These are phyloP conservation scores for Gobionotothen gibberifrons DNA, from an alignment of 2,797 vertebrate species.

Conservation along the genomic window DNA sequence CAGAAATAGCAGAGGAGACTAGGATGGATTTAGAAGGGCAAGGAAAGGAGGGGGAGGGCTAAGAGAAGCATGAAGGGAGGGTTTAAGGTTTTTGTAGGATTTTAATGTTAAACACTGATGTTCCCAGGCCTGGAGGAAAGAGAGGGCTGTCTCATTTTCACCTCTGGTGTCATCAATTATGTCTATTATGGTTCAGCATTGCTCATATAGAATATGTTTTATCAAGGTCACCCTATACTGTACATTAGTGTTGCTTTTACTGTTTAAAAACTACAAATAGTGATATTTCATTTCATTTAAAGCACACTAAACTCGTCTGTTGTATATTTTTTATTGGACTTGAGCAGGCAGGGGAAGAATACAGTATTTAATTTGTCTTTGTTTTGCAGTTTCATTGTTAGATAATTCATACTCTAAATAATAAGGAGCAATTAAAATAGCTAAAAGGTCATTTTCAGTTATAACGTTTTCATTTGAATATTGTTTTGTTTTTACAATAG, in stretches of 20 bases:
- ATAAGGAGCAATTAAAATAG: neutral
- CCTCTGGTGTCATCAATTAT: constrained; percentile 35
- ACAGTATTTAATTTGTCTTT: neutral
- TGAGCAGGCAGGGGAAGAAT: neutral
- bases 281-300: neutral
- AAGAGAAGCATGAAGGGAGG: constrained; percentile 31
- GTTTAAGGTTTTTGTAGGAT: constrained; percentile 52
- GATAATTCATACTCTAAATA: neutral
- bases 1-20: constrained; percentile 67
- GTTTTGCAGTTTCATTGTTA: neutral
- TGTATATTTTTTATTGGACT: neutral
- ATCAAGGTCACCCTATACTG: constrained; percentile 21
- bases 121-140: constrained; percentile 41
- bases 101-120: constrained; percentile 56
- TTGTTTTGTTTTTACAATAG: neutral
- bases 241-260: neutral
- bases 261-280: constrained; percentile 4
- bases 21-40: constrained; percentile 47
- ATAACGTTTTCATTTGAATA: neutral
- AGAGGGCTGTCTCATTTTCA: constrained; percentile 16
- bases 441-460: neutral
- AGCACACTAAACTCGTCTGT: neutral
- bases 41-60: constrained; percentile 19
- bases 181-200: constrained; percentile 8
- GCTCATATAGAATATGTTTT: too few relatives aligned